Conservation (phyloP, 2,113 vertebrate genomes). For the Leiothrix lutea region DNA sequence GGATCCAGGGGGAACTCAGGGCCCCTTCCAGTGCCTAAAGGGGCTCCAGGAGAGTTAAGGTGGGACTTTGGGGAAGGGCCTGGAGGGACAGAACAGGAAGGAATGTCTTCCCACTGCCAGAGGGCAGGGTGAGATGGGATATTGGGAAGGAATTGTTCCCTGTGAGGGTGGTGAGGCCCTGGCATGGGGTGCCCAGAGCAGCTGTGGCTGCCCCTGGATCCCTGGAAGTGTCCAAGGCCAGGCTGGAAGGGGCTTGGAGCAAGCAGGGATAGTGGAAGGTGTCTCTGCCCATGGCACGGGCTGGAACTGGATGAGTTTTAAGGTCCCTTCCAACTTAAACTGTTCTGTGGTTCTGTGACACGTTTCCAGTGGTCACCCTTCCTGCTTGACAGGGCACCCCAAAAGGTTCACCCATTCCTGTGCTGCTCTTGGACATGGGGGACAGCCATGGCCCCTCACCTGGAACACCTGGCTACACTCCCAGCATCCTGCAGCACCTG, state of each 20-base stretch:
- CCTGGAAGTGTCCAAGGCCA: background rate
- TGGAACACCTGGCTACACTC: background rate
- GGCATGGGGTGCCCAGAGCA: fast-evolving
- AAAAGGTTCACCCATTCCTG: background rate
- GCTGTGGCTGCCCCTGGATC: background rate
- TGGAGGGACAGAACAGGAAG: background rate
- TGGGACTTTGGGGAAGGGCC: background rate
- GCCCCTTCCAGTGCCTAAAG: background rate
- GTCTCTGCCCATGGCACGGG: background rate
- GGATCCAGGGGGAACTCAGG: background rate
- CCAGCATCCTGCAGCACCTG: background rate
- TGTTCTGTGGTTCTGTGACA: background rate
- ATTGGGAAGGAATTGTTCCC: fast-evolving
- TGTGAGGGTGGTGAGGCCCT: fast-evolving
- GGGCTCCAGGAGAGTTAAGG: background rate
- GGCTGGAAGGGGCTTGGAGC: fast-evolving
- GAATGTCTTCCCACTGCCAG: background rate
- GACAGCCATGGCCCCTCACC: fast-evolving
- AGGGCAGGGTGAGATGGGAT: fast-evolving
- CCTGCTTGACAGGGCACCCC: background rate
- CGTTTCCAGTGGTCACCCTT: background rate
- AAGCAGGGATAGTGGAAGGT: fast-evolving
- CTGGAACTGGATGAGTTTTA: fast-evolving
- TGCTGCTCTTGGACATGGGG: background rate
- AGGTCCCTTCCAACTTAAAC: background rate